These are phyloP conservation scores for Epicauta chinensis DNA, from an alignment of 1,140 invertebrate species.

Conservation along the genomic window DNA sequence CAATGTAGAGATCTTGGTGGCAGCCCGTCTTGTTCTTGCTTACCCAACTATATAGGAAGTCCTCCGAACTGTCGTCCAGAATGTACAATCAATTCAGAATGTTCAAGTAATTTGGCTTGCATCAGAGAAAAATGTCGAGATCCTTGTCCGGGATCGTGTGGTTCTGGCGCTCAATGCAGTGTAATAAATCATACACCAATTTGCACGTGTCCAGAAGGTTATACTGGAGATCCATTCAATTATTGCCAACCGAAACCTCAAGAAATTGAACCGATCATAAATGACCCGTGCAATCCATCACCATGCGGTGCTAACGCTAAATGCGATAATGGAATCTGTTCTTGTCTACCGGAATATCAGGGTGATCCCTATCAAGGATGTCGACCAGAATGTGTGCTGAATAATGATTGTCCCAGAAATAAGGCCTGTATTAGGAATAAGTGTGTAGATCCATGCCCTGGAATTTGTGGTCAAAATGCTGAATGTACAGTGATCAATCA, in stretches of 20 bases:
- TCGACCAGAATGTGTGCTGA: slow-evolving; percentile 58
- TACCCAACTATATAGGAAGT: slow-evolving; percentile 57
- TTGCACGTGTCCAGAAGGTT: slow-evolving; percentile 60
- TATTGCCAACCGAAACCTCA: slow-evolving; percentile 46
- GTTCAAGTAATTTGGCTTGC: slow-evolving; percentile 57
- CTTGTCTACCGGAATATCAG: slow-evolving; percentile 54
- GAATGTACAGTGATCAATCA: slow-evolving; percentile 65
- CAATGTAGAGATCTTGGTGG: slow-evolving; percentile 57
- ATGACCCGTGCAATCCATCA: slow-evolving; percentile 62
- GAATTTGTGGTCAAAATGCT: slow-evolving; percentile 63
- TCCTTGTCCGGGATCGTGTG: slow-evolving; percentile 65
- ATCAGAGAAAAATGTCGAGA: slow-evolving; percentile 63
- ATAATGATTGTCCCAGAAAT: slow-evolving; percentile 57
- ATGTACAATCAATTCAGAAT: slow-evolving; percentile 64
- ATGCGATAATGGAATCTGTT: slow-evolving; percentile 56
- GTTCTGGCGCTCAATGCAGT: slow-evolving; percentile 55
- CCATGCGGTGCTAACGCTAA: slow-evolving; percentile 68
- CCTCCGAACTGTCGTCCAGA: slow-evolving; percentile 67
- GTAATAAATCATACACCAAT: slow-evolving; percentile 63
- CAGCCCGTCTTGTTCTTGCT: slow-evolving; percentile 61
- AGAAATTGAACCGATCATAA: slow-evolving; percentile 33
- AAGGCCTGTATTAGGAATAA: slow-evolving; percentile 66
- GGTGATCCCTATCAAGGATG: slow-evolving; percentile 59
- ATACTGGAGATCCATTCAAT: slow-evolving; percentile 63
- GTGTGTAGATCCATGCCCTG: slow-evolving; percentile 69